These are phyloP conservation scores for Ptychochromis oligacanthus DNA, from an alignment of 2,113 vertebrate species.

Conservation along the genomic window DNA sequence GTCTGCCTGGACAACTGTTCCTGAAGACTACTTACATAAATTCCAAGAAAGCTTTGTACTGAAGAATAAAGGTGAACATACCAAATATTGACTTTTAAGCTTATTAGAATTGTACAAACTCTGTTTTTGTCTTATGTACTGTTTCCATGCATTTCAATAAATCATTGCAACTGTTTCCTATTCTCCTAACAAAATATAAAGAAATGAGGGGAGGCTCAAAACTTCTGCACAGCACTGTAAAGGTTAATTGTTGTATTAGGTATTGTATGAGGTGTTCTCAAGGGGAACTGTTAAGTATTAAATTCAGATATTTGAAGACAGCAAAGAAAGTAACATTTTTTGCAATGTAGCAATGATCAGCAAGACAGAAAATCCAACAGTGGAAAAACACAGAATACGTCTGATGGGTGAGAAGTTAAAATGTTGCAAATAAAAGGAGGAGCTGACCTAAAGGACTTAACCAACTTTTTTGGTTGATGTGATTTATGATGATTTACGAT, in stretches of 20 bases:
- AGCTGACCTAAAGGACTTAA: no score
- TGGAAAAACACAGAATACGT: background rate
- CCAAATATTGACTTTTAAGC: background rate
- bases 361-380: background rate
- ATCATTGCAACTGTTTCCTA: background rate
- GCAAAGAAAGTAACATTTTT: no score
- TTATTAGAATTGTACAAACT: no score
- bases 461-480: background rate
- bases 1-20: background rate
- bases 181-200: background rate
- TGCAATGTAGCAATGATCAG: background rate
- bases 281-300: background rate
- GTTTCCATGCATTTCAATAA: background rate
- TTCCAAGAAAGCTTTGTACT: background rate
- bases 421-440: no score
- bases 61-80: background rate
- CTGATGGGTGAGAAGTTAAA: no score
- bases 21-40: background rate
- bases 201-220: background rate
- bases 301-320: background rate
- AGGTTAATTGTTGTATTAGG: background rate
- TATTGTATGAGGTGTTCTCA: background rate
- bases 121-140: no score
- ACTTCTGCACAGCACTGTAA: background rate
- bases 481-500: background rate